phyloP scores from a whole-genome alignment of 2,113 vertebrate genomes.

The Myrmophylax atrothorax region DNA sequence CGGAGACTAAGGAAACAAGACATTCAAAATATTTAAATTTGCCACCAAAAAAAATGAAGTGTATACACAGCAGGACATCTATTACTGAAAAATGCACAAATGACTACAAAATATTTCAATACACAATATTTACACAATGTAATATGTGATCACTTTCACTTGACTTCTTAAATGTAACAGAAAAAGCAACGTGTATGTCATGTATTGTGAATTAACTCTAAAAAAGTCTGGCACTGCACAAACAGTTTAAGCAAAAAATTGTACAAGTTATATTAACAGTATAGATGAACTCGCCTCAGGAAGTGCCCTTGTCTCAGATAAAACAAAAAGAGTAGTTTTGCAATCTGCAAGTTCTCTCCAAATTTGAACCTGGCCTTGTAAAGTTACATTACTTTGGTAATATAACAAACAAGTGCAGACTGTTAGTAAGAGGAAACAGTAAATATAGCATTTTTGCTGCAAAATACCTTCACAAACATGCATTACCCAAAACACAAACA shows the following conservation, averaged over 20 bases:
- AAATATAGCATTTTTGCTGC: neutral
- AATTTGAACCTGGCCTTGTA: slow-evolving; percentile 25
- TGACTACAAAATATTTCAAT: neutral
- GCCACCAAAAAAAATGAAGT: neutral
- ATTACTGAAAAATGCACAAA: neutral
- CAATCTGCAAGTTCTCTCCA: neutral
- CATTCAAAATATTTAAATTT: slow-evolving; percentile 10
- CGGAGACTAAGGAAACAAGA: neutral
- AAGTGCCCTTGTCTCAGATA: neutral
- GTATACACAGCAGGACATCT: neutral
- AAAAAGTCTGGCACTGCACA: neutral
- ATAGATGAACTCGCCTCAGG: neutral
- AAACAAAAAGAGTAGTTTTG: neutral
- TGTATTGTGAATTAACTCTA: neutral
- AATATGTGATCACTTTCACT: neutral
- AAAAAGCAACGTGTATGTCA: neutral
- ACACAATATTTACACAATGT: no score
- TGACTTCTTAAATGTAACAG: neutral
- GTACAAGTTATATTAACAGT: neutral
- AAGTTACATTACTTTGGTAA: neutral
- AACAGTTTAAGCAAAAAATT: neutral
- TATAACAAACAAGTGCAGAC: neutral
- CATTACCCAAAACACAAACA: neutral
- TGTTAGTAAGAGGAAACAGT: neutral
- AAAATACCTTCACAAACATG: slow-evolving; percentile 17